Conservation (phyloP, 2,113 vertebrate species). For the Spea bombifrons region DNA sequence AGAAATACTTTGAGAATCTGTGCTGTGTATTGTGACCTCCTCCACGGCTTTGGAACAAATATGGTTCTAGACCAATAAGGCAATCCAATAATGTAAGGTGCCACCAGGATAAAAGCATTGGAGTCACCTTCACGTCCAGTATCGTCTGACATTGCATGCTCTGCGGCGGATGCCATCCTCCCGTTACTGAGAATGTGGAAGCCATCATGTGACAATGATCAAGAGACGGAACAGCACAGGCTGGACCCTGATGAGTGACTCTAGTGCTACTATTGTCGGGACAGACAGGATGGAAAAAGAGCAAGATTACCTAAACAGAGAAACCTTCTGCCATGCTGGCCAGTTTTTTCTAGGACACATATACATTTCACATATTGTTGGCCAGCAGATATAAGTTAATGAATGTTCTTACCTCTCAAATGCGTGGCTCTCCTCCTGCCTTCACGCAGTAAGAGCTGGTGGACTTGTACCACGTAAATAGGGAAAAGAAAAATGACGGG, state of each 20-base stretch:
- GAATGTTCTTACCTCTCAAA: no score
- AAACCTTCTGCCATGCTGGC: background rate
- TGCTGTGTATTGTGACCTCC: no score
- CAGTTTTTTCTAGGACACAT: background rate
- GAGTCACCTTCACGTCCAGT: conserved; percentile 38
- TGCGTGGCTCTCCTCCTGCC: no score
- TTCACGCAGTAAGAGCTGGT: no score
- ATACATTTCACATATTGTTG: no score
- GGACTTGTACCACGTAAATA: no score
- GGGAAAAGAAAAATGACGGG: no score
- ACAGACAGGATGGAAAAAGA: conserved; percentile 1
- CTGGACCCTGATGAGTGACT: background rate
- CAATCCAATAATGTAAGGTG: background rate
- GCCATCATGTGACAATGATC: conserved; percentile 9
- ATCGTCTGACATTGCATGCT: conserved; percentile 15
- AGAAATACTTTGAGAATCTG: no score
- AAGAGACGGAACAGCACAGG: conserved; percentile 20
- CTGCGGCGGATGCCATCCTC: background rate
- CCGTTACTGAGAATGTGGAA: background rate
- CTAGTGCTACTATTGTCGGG: background rate
- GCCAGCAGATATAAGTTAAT: no score
- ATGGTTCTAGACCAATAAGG: background rate
- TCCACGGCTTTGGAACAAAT: no score
- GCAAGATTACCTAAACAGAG: background rate
- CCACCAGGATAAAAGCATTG: background rate